phyloP scores from a whole-genome alignment of 1,140 invertebrate genomes.

The Ips typographus region DNA sequence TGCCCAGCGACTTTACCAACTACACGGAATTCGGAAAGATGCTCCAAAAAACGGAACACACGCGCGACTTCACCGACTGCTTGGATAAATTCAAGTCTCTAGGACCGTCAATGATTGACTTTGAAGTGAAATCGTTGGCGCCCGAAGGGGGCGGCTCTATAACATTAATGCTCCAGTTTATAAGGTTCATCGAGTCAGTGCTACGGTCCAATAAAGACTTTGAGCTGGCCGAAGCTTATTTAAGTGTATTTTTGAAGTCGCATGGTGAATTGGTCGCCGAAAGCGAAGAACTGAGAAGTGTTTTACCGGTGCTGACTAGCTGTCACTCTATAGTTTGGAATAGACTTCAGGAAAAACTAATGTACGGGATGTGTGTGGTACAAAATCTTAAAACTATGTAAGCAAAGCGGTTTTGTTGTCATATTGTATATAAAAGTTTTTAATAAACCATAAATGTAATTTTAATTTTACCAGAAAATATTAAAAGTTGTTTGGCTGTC shows the following conservation, averaged over 20 bases:
- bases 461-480: too few relatives aligned
- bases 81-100: conserved; percentile 77
- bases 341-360: conserved; percentile 67
- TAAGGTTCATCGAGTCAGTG: conserved; percentile 73
- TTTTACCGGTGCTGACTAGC: conserved; percentile 61
- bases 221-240: conserved; percentile 89
- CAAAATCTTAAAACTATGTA: conserved; percentile 70
- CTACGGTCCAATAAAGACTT: conserved; percentile 80
- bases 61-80: conserved; percentile 58
- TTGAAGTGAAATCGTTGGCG: conserved; percentile 82
- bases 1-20: conserved; percentile 61
- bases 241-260: conserved; percentile 88
- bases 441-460: too few relatives aligned
- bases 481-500: too few relatives aligned
- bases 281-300: conserved; percentile 58
- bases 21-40: conserved; percentile 68
- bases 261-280: conserved; percentile 69
- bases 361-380: conserved; percentile 77
- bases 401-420: not conserved
- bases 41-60: conserved; percentile 53
- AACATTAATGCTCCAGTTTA: conserved; percentile 74
- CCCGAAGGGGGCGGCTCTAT: conserved; percentile 69
- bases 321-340: conserved; percentile 66
- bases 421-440: too few relatives aligned
- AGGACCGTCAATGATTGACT: conserved; percentile 84